Evolutionary conservation across 1,140 invertebrate genomes (phyloP).

Genomic region (Caerostris extrusa): DNA sequence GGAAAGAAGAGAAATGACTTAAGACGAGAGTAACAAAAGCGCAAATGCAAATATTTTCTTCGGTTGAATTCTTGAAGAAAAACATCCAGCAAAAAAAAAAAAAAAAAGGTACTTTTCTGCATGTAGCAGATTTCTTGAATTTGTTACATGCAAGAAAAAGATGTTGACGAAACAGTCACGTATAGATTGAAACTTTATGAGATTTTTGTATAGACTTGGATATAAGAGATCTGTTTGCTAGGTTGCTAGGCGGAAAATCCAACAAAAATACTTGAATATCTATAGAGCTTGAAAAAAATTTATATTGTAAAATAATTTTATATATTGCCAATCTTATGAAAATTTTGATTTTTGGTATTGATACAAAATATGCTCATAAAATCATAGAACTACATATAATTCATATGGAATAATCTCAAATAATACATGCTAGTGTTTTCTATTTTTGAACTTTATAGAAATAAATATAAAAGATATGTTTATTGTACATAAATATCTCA

Average conservation of each 20-base stretch:
- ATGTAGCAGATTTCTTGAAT: neutral
- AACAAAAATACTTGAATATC: neutral
- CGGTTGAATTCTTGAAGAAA: neutral
- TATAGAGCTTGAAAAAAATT: no score
- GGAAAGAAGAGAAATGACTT: neutral
- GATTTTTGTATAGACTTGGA: neutral
- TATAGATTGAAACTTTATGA: constrained; percentile 17
- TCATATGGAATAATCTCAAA: no score
- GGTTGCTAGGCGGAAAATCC: neutral
- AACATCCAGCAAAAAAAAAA: neutral
- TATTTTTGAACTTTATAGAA: no score
- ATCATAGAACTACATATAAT: no score
- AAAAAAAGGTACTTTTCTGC: neutral
- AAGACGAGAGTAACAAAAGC: neutral
- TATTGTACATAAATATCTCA: no score
- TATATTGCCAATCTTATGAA: no score
- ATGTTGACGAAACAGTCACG: neutral
- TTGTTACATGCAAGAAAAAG: neutral
- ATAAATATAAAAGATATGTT: no score
- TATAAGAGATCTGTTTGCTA: neutral
- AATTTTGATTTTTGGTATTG: no score
- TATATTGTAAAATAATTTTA: no score
- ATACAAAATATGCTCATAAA: no score
- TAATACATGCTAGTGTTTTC: no score
- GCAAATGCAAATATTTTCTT: neutral